Evolutionary conservation across 2,797 vertebrate genomes (phyloP).

Genomic region (Etheostoma perlongum): DNA sequence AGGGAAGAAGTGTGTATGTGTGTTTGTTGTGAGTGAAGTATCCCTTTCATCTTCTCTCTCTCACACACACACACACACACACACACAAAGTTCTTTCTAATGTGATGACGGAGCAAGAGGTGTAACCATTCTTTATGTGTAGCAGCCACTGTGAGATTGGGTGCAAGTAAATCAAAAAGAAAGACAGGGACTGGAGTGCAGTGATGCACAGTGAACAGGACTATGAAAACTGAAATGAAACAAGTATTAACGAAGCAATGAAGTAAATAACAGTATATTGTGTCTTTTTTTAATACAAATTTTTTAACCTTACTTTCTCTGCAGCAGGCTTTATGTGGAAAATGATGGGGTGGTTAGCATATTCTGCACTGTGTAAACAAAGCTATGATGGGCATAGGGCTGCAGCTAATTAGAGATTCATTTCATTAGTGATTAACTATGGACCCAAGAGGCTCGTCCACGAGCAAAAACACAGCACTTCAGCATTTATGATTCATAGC

Average conservation of each 20-base stretch:
- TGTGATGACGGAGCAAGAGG: slow-evolving; percentile 48
- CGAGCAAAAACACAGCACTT: too few species aligned
- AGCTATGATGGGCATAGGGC: not conserved
- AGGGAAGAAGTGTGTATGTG: slow-evolving; percentile 17
- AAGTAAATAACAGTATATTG: not conserved
- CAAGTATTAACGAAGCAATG: not conserved
- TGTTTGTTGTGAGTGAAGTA: slow-evolving; percentile 43
- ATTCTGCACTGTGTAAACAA: not conserved
- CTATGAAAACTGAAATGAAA: not conserved
- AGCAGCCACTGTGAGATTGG: slow-evolving; percentile 10
- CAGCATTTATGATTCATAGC: too few species aligned
- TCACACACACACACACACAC: too few species aligned
- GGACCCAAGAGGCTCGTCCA: too few species aligned
- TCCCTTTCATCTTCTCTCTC: slow-evolving; percentile 58
- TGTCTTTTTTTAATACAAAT: not conserved
- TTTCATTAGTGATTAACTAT: not conserved
- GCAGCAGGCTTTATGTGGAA: not conserved
- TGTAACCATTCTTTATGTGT: slow-evolving; percentile 50
- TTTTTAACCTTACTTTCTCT: not conserved
- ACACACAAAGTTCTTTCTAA: slow-evolving; percentile 43
- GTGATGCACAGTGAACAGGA: not conserved
- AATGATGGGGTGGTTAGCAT: not conserved
- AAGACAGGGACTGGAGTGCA: not conserved
- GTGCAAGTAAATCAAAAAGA: slow-evolving; percentile 20
- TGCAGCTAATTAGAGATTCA: not conserved